Evolutionary conservation across 1,140 invertebrate species (phyloP).

Genomic region (Tetraneura akinire): DNA sequence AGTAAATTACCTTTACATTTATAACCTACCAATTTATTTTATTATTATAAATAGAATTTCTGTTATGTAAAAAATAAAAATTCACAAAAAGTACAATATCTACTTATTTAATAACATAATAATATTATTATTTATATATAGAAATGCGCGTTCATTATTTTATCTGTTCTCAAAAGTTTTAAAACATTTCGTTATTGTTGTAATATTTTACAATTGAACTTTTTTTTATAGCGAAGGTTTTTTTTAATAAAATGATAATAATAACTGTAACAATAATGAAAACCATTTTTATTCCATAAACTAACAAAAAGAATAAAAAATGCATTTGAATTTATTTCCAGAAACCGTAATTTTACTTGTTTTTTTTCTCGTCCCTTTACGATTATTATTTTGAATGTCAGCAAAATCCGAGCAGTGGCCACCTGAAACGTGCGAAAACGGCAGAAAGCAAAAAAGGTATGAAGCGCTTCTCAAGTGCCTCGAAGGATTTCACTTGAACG

Average conservation of each 20-base stretch:
- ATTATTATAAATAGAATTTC: not conserved
- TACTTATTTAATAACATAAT: not conserved
- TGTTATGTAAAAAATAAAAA: not conserved
- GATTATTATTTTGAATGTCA: slow-evolving; percentile 31
- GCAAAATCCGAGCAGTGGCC: slow-evolving; percentile 28
- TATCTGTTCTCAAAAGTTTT: not conserved
- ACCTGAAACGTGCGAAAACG: slow-evolving; percentile 45
- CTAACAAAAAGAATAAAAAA: not conserved
- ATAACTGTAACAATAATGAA: not conserved
- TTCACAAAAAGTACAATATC: not conserved
- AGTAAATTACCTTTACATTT: too few species aligned
- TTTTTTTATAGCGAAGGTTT: not conserved
- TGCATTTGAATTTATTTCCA: not conserved
- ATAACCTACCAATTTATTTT: slow-evolving; percentile 17
- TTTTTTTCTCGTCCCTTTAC: not conserved
- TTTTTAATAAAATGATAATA: not conserved
- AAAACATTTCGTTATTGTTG: not conserved
- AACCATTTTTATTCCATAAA: not conserved
- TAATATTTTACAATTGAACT: slow-evolving; percentile 1
- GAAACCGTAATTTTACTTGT: not conserved
- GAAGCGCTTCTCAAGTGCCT: slow-evolving; percentile 31
- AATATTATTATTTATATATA: not conserved
- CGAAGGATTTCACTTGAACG: slow-evolving; percentile 13
- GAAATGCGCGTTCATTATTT: slow-evolving; percentile 14
- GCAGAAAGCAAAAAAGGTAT: slow-evolving; percentile 33